These are phyloP conservation scores for Pandemis heparana DNA, from an alignment of 2,888 invertebrate genomes.

Conservation along the genomic window DNA sequence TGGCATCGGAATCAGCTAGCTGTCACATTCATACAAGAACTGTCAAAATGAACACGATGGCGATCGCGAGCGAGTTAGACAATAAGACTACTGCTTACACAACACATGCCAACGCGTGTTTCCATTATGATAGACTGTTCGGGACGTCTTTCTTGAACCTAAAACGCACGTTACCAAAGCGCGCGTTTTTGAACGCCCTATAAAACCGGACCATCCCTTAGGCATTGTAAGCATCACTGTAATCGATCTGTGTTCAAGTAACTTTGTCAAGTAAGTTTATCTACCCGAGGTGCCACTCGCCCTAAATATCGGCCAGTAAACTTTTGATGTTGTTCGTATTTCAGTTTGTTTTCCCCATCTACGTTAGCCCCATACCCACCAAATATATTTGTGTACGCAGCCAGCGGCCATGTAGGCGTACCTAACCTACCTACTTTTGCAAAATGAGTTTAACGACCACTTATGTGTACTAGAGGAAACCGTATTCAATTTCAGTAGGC, in stretches of 20 bases:
- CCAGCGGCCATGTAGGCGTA: constrained; percentile 1
- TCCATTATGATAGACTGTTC: no score
- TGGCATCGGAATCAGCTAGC: no score
- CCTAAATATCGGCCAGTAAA: constrained; percentile 14
- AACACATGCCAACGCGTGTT: no score
- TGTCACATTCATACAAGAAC: no score
- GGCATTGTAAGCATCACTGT: neutral
- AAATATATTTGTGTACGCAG: neutral
- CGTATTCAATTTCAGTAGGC: neutral
- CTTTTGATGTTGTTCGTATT: constrained; percentile 19
- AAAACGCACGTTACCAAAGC: no score
- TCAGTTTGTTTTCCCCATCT: constrained; percentile 5
- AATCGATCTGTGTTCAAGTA: constrained; percentile 6
- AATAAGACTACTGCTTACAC: no score
- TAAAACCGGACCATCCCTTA: neutral
- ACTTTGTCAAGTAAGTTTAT: constrained; percentile 1
- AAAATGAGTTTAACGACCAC: neutral
- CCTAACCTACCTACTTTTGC: neutral
- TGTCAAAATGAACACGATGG: no score
- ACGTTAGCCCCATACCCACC: neutral
- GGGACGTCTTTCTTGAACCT: no score
- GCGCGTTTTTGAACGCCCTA: neutral
- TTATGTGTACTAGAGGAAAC: neutral
- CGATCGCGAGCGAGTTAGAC: no score
- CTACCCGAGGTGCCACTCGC: constrained; percentile 14